Evolutionary conservation across 2,888 invertebrate genomes (phyloP).

Genomic region (Yponomeuta evonymella): DNA sequence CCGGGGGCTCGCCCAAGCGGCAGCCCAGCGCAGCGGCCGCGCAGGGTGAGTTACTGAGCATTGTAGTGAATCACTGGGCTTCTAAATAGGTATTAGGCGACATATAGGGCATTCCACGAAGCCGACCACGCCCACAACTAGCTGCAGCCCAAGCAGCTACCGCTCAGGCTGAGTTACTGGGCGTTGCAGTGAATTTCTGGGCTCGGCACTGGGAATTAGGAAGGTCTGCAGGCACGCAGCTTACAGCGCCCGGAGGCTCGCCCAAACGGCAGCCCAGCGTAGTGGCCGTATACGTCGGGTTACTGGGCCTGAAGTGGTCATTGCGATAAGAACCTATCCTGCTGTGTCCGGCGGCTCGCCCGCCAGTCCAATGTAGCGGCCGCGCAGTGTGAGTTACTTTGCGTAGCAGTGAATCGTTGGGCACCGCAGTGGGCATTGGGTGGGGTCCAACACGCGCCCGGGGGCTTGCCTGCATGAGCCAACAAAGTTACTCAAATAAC

Average conservation of each 20-base stretch:
- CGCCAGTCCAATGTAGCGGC: neutral
- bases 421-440: too few species aligned
- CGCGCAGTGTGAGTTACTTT: neutral
- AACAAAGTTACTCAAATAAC: too few species aligned
- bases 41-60: constrained; percentile 39
- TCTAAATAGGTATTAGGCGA: too few species aligned
- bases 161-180: constrained; percentile 43
- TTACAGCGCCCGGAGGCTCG: neutral
- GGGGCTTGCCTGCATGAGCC: too few species aligned
- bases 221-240: too few species aligned
- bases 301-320: too few species aligned
- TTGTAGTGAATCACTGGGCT: too few species aligned
- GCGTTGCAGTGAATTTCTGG: too few species aligned
- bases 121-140: constrained; percentile 50
- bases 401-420: too few species aligned
- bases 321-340: too few species aligned
- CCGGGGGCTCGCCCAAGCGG: constrained; percentile 70
- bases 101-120: constrained; percentile 49
- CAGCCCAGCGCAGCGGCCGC: constrained; percentile 46
- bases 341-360: neutral
- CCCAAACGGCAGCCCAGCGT: neutral
- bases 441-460: too few species aligned
- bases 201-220: too few species aligned
- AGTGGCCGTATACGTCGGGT: neutral
- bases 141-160: constrained; percentile 50